These are phyloP conservation scores for Bombus confusus DNA, from an alignment of 1,140 invertebrate species.

Conservation along the genomic window DNA sequence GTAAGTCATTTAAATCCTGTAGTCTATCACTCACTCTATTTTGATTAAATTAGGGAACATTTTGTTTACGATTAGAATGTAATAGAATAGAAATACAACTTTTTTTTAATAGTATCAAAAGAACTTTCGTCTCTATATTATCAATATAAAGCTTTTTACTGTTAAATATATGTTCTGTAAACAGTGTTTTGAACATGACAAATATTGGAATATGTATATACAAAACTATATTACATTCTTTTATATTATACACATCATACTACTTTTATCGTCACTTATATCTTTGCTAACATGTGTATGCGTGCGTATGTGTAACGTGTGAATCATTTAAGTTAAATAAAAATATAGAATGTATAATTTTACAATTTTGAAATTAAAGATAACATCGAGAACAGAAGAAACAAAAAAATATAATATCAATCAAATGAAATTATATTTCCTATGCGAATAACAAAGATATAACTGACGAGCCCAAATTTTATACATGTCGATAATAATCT, in stretches of 20 bases:
- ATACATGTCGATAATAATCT: constrained; percentile 51
- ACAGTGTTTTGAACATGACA: constrained; percentile 61
- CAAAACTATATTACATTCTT: constrained; percentile 66
- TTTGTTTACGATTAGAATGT: constrained; percentile 43
- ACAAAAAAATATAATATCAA: constrained; percentile 21
- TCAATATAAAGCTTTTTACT: constrained; percentile 61
- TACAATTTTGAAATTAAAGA: constrained; percentile 10
- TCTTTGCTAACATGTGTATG: constrained; percentile 47
- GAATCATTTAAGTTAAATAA: constrained; percentile 2
- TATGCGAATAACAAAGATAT: constrained; percentile 57
- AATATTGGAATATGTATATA: constrained; percentile 63
- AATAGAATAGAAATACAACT: constrained; percentile 49
- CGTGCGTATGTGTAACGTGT: not conserved
- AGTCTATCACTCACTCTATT: not conserved
- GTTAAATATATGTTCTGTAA: constrained; percentile 55
- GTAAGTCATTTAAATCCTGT: constrained; percentile 22
- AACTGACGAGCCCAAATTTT: constrained; percentile 48
- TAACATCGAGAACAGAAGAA: not conserved
- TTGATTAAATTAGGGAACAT: constrained; percentile 49
- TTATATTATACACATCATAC: constrained; percentile 62
- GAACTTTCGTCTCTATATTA: constrained; percentile 50
- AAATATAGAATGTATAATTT: not conserved
- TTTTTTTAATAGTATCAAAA: constrained; percentile 55
- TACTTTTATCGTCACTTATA: constrained; percentile 56
- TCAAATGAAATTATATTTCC: constrained; percentile 9